These are phyloP conservation scores for Caradrina kadenii DNA, from an alignment of 2,888 invertebrate species.

Conservation along the genomic window DNA sequence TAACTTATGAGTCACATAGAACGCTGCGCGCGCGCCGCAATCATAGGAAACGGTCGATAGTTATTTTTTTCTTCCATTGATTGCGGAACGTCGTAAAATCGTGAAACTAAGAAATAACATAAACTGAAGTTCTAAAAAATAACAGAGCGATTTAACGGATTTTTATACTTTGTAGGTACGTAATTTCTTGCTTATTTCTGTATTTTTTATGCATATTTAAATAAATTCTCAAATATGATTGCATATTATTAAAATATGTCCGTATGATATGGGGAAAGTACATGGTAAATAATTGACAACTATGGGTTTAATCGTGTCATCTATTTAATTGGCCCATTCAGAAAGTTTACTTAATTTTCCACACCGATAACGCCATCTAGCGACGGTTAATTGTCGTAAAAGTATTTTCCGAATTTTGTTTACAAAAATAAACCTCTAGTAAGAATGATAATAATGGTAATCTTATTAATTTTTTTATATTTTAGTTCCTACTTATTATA, in stretches of 20 bases:
- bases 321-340: too few species aligned
- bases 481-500: too few species aligned
- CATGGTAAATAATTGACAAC: too few species aligned
- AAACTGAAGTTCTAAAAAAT: constrained; percentile 59
- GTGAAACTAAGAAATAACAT: constrained; percentile 70
- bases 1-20: constrained; percentile 31
- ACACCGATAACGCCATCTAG: neutral
- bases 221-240: too few species aligned
- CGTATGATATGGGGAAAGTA: neutral
- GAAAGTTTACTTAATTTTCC: too few species aligned
- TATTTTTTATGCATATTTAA: neutral
- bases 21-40: constrained; percentile 55
- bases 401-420: neutral
- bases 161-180: constrained; percentile 26
- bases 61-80: constrained; percentile 71
- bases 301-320: neutral
- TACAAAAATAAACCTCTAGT: neutral
- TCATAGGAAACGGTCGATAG: constrained; percentile 69
- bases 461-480: too few species aligned
- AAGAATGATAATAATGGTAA: neutral
- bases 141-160: constrained; percentile 44
- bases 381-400: neutral
- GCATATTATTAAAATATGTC: neutral
- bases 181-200: constrained; percentile 21
- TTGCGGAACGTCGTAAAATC: constrained; percentile 78